Evolutionary conservation across 2,797 vertebrate genomes (phyloP).

Genomic region (Tympanoctomys barrerae): DNA sequence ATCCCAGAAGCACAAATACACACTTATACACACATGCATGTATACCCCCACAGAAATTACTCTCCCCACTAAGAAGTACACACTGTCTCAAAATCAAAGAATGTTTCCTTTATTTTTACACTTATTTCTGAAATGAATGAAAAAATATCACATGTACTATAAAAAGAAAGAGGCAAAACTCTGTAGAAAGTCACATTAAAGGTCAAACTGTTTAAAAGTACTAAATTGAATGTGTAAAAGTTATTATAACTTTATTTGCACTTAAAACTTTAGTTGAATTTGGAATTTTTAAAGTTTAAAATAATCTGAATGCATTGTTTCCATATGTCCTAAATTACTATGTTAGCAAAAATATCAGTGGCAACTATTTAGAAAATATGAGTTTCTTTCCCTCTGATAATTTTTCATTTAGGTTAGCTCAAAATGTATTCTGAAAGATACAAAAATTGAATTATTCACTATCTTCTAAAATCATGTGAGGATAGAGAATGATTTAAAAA

Average conservation of each 20-base stretch:
- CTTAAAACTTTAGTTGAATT: constrained; percentile 23
- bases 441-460: constrained; percentile 49
- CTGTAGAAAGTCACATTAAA: constrained; percentile 18
- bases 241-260: neutral
- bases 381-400: neutral
- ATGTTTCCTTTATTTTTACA: neutral
- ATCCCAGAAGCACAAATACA: too few species aligned
- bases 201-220: neutral
- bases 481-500: constrained; percentile 23
- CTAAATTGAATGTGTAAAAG: neutral
- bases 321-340: neutral
- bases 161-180: neutral
- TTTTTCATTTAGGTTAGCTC: constrained; percentile 46
- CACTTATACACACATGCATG: neutral
- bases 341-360: neutral
- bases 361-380: constrained; percentile 51
- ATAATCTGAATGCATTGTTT: constrained; percentile 39
- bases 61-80: neutral
- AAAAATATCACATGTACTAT: constrained; percentile 21
- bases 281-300: constrained; percentile 32
- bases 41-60: neutral
- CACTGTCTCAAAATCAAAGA: neutral
- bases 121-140: neutral
- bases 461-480: constrained; percentile 7
- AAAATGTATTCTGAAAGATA: constrained; percentile 48